Percentiles rank a stretch among this genome's conserved stretches.
phyloP scores from a whole-genome alignment of 2,888 invertebrate genomes.

The Dicyrtoma fusca region DNA sequence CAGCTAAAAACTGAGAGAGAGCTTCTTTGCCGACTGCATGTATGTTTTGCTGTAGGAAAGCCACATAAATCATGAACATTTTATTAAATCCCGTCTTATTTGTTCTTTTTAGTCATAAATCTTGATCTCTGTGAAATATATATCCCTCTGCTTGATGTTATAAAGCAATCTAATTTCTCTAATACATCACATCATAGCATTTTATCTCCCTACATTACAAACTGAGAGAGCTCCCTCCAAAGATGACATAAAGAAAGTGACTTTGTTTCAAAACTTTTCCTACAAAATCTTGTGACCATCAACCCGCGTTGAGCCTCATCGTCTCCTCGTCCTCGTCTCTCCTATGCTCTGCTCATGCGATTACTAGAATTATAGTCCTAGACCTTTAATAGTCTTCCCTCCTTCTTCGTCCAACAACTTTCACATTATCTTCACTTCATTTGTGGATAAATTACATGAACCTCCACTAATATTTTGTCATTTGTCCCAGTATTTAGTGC shows the following conservation, averaged over 20 bases:
- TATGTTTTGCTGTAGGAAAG: constrained; percentile 28
- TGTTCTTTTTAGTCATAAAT: constrained; percentile 50
- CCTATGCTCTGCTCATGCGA: neutral
- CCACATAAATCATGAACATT: constrained; percentile 51
- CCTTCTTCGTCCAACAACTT: constrained; percentile 2
- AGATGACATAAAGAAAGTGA: constrained; percentile 28
- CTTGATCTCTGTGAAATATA: constrained; percentile 44
- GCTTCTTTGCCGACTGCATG: too few relatives aligned
- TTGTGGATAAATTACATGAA: neutral
- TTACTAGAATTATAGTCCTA: neutral
- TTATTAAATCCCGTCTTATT: constrained; percentile 53
- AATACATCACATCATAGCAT: constrained; percentile 36
- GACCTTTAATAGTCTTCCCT: neutral
- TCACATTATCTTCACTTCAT: neutral
- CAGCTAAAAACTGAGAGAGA: too few relatives aligned
- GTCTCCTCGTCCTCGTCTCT: too few relatives aligned
- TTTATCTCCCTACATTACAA: constrained; percentile 35
- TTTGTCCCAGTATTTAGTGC: too few relatives aligned
- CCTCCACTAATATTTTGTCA: too few relatives aligned
- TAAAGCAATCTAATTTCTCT: constrained; percentile 43
- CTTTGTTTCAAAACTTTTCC: constrained; percentile 25
- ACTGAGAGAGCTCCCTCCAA: neutral
- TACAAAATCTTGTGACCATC: neutral
- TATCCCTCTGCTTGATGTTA: constrained; percentile 33
- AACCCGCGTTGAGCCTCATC: too few relatives aligned